Evolutionary conservation across 2,797 vertebrate genomes (phyloP).

Genomic region (Eulemur coronatus): DNA sequence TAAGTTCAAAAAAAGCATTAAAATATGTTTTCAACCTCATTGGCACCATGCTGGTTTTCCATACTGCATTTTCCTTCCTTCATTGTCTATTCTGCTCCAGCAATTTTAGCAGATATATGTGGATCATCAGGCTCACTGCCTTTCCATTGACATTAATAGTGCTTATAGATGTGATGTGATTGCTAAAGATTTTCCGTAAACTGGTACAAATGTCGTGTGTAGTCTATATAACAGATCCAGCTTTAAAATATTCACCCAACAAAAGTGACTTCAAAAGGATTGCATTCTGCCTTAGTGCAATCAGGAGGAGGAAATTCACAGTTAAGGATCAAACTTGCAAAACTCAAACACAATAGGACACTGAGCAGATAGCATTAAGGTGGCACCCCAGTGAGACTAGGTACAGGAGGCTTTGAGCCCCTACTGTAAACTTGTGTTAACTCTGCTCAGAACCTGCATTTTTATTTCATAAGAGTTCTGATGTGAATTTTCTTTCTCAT

Average conservation of each 20-base stretch:
- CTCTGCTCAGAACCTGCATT: slow-evolving; percentile 78
- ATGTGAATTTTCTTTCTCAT: slow-evolving; percentile 76
- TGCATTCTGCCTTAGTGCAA: slow-evolving; percentile 56
- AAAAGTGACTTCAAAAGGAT: slow-evolving; percentile 69
- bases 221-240: slow-evolving; percentile 58
- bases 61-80: slow-evolving; percentile 39
- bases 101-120: slow-evolving; percentile 67
- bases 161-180: slow-evolving; percentile 58
- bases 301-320: slow-evolving; percentile 65
- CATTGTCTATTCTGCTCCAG: slow-evolving; percentile 66
- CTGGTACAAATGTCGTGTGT: slow-evolving; percentile 51
- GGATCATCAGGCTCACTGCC: slow-evolving; percentile 55
- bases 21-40: slow-evolving; percentile 65
- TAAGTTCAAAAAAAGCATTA: background rate
- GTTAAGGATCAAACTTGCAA: slow-evolving; percentile 70
- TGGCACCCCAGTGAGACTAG: slow-evolving; percentile 45
- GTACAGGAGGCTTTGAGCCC: slow-evolving; percentile 69
- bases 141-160: slow-evolving; percentile 71
- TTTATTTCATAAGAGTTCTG: slow-evolving; percentile 80
- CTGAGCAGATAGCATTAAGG: slow-evolving; percentile 66
- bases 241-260: slow-evolving; percentile 69
- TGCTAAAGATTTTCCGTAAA: slow-evolving; percentile 62
- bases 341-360: slow-evolving; percentile 58
- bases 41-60: slow-evolving; percentile 69
- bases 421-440: slow-evolving; percentile 75